Base-by-base conservation (phyloP, 2,888 invertebrate species). In the Fragum sueziense region DNA sequence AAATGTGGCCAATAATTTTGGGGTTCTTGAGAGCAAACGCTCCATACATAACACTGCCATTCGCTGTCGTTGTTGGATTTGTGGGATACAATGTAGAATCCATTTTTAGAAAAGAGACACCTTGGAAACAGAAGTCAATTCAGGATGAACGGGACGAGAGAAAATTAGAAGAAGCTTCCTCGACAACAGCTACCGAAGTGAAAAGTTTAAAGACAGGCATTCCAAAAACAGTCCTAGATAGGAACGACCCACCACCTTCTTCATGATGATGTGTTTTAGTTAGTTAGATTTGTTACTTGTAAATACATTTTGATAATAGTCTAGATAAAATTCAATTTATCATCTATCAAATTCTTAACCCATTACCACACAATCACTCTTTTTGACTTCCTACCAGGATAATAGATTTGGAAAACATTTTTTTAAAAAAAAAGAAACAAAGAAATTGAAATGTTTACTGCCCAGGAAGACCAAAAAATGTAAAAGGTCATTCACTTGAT, bases 71-170 rank as follows among this genome's bases (percentile, higher is more conserved):
- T 0, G 94, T 98, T 33, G 98, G 98, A 4, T 94, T 96, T 73
- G 94, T 98, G 88, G 98, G 98, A 33, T 98, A 98, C 92, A 96
- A 97, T 82, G 98, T 98, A 94, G 91, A 91, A 69, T 80, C 89
- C 29, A 70, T 93, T 2, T 90, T 93, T 54, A 90, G 93, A 74
- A 92, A 95, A 94, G 91, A 92, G 69, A 93, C 94, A 27, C 93
- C 94, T 1, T 93, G 89, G 80, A 93, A 92, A 80, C 78, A 80
- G 22, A 90, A 91, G 89, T 95, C 96, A 20, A 95, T 96, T 14
- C 95, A 96, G 92, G 96, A 97, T 82, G 95, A 96, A 89, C 94
- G 97, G 82, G 94, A 95, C 57, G 96, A 97, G 33, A 94, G 97
- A 29, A 92, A 95, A 65, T 92, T 95, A 4, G 94, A 95, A 20